Conservation (phyloP, 2,113 vertebrate genomes). For the Cardinalis cardinalis region DNA sequence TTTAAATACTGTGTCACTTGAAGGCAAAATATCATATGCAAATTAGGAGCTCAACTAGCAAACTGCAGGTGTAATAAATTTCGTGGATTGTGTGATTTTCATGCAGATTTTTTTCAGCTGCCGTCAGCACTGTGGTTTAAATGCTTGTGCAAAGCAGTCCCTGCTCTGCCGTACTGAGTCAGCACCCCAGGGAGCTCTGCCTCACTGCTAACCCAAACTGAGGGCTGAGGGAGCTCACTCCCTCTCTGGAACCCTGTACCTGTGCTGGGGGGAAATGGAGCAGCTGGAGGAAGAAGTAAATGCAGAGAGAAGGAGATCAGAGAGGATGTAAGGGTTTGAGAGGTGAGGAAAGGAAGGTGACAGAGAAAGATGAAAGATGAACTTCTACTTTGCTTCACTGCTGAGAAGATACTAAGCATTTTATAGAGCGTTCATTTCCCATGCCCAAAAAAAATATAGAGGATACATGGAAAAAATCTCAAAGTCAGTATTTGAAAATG, state of each 20-base stretch:
- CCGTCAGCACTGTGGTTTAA: not conserved
- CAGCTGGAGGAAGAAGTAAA: not conserved
- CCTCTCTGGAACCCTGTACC: not conserved
- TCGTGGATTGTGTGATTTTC: not conserved
- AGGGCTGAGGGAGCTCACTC: not conserved
- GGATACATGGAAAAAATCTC: not conserved
- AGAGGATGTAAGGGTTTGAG: not conserved
- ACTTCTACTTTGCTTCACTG: not conserved
- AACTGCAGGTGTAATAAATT: constrained; percentile 52
- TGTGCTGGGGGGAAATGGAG: accelerated
- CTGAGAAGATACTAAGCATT: not conserved
- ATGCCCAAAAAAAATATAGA: not conserved
- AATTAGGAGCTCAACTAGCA: not conserved
- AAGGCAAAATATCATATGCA: not conserved
- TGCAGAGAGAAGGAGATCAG: not conserved
- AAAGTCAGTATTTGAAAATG: not conserved
- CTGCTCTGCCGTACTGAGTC: not conserved
- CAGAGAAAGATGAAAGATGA: not conserved
- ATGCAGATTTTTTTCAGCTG: not conserved
- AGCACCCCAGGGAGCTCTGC: not conserved
- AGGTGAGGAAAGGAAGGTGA: not conserved
- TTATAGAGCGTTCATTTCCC: not conserved
- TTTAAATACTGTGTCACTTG: not conserved
- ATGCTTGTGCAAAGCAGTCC: not conserved
- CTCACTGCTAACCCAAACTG: not conserved